Evolutionary conservation across 2,113 vertebrate genomes (phyloP).

Genomic region (Dissostichus mawsoni): DNA sequence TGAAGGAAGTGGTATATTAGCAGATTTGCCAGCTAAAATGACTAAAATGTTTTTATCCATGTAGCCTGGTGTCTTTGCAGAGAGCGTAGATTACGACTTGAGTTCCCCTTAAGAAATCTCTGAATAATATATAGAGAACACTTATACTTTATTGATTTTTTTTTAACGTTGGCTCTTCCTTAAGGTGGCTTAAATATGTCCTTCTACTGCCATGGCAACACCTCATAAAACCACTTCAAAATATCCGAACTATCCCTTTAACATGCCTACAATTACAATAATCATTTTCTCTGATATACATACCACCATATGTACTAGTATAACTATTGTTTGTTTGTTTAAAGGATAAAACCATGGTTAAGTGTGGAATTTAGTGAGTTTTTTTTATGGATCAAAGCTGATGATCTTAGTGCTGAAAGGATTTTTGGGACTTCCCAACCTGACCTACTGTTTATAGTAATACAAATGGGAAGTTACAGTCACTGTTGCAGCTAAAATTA

Average conservation of each 20-base stretch:
- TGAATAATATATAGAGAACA: no score
- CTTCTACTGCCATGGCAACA: no score
- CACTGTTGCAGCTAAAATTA: conserved; percentile 62
- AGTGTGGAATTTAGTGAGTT: neutral
- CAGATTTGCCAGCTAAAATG: no score
- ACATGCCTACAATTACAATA: conserved; percentile 7
- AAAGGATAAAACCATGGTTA: neutral
- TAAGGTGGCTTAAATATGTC: no score
- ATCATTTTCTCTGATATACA: conserved; percentile 3
- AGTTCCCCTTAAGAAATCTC: no score
- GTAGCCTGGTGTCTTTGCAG: no score
- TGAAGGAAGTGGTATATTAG: no score
- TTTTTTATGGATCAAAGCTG: conserved; percentile 28
- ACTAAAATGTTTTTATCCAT: no score
- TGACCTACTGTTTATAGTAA: conserved; percentile 27
- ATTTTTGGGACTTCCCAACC: conserved; percentile 26
- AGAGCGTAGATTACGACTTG: no score
- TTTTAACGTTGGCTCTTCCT: no score
- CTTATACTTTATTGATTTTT: no score
- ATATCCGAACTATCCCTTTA: neutral
- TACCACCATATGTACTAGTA: conserved; percentile 13
- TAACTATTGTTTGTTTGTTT: conserved; percentile 22
- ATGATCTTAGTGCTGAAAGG: neutral
- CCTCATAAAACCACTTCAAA: no score
- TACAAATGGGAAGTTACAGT: conserved; percentile 37